Base-by-base conservation (phyloP, 2,113 vertebrate species). In the Proteles cristata region DNA sequence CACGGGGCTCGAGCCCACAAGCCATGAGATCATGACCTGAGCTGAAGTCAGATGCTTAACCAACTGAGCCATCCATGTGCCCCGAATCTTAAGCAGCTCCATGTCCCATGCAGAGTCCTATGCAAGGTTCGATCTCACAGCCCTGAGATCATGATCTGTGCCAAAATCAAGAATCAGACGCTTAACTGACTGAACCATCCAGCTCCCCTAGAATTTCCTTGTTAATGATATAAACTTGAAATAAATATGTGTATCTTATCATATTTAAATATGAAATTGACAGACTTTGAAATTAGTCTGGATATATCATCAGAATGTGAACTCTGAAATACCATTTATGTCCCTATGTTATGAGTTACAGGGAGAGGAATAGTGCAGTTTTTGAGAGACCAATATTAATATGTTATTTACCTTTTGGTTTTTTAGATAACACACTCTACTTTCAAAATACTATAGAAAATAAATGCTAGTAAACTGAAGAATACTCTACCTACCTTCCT, bases 331-430 rank as follows among this genome's bases (percentile, higher is more conserved):
- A 45, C 31, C 63, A 68, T 50, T 90, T 93, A 39, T 6, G 0
- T 88, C 26, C 5, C 15, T 35, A 83, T 39, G 4, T n/a, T 74
- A 9, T 12, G 12, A 2, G 14, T 0, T 66, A 58, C 1, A 58
- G 31, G 28, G 4, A 88, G 6, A 69, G 14, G 11, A 63, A 53
- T 77, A 63, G 23, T 63, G 11, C 12, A 28, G 15, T 43, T 63
- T 94, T 74, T 93, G 50, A 88, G 61, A 85, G 92, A 65, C 16
- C 65, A 77, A 88, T 87, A 71, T 43, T 45, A 61, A 90, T 69
- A 65, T 73, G 7, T 61, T 89, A n/a, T 80, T 79, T 17, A 31
- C 65, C 14, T 53, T 73, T 39, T 79, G 15, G 8, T 15, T 35
- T 16, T 91, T 92, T 63, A 87, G 10, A 61, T 65, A 69, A 25